Percentiles rank a stretch among this genome's conserved stretches.
phyloP scores from a whole-genome alignment of 2,888 invertebrate species.

The Allygus modestus region DNA sequence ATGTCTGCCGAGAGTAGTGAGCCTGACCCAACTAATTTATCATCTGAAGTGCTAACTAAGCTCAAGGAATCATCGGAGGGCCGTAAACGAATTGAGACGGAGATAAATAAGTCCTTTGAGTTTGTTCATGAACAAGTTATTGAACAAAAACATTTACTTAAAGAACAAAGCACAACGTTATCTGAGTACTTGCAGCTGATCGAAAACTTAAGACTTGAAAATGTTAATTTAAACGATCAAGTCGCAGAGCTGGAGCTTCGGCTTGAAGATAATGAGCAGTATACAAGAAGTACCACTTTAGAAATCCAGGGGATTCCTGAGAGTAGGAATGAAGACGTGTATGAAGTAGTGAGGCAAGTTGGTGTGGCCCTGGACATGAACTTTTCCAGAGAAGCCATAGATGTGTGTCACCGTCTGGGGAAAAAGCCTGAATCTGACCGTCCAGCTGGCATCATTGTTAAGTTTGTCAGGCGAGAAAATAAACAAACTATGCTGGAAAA shows the following conservation, averaged over 20 bases:
- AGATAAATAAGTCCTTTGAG: constrained; percentile 12
- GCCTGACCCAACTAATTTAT: too few species aligned
- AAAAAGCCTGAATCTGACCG: background rate
- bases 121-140: background rate
- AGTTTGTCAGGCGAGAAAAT: constrained; percentile 12
- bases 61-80: constrained; percentile 1
- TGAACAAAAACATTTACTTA: background rate
- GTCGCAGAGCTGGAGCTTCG: background rate
- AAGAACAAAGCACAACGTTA: background rate
- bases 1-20: too few species aligned
- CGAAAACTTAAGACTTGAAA: background rate
- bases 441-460: constrained; percentile 43
- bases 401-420: constrained; percentile 47
- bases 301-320: constrained; percentile 47
- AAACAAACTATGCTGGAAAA: constrained; percentile 29
- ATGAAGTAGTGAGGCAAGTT: constrained; percentile 33
- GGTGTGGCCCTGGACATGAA: constrained; percentile 32
- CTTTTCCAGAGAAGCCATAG: constrained; percentile 22
- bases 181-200: background rate
- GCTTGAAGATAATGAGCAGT: background rate
- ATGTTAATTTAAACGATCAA: background rate
- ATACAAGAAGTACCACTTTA: background rate
- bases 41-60: background rate
- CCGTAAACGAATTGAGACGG: constrained; percentile 1
- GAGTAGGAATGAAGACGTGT: background rate